Conservation (phyloP, 2,797 vertebrate genomes). For the Sparidentex hasta region DNA sequence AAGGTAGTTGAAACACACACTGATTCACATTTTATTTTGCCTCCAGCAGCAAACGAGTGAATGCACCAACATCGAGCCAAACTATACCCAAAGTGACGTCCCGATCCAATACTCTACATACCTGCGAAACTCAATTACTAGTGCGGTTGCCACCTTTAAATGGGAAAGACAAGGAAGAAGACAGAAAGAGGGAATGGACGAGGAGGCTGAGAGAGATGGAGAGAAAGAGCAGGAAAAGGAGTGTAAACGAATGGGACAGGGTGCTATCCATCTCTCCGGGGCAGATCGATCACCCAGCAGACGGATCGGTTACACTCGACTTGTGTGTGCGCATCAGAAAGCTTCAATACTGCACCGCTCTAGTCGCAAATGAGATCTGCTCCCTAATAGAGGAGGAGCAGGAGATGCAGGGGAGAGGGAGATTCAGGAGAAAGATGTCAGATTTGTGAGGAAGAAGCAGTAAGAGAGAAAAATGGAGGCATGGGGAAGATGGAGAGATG, state of each 20-base stretch:
- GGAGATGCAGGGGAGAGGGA: slow-evolving; percentile 35
- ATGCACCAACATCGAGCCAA: neutral
- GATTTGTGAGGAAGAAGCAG: neutral
- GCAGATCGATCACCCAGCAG: slow-evolving; percentile 70
- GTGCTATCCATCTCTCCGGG: slow-evolving; percentile 67
- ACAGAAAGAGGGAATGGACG: neutral
- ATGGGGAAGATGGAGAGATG: slow-evolving; percentile 37
- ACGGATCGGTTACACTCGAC: slow-evolving; percentile 68
- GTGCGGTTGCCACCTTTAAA: slow-evolving; percentile 2
- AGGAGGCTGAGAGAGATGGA: slow-evolving; percentile 8
- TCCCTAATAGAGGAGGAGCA: slow-evolving; percentile 38
- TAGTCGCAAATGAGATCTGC: slow-evolving; percentile 68
- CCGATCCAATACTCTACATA: slow-evolving; percentile 1
- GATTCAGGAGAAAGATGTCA: slow-evolving; percentile 17
- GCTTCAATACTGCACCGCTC: slow-evolving; percentile 49
- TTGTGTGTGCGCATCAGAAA: slow-evolving; percentile 35
- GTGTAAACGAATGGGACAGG: slow-evolving; percentile 65
- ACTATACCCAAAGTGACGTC: neutral
- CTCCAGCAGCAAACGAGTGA: neutral
- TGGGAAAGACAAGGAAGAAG: neutral
- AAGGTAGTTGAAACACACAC: neutral
- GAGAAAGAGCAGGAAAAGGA: slow-evolving; percentile 36
- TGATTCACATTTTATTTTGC: neutral
- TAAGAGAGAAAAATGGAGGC: slow-evolving; percentile 35
- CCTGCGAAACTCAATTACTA: slow-evolving; percentile 31